phyloP scores from a whole-genome alignment of 2,888 invertebrate genomes.

The Eupithecia abbreviata region DNA sequence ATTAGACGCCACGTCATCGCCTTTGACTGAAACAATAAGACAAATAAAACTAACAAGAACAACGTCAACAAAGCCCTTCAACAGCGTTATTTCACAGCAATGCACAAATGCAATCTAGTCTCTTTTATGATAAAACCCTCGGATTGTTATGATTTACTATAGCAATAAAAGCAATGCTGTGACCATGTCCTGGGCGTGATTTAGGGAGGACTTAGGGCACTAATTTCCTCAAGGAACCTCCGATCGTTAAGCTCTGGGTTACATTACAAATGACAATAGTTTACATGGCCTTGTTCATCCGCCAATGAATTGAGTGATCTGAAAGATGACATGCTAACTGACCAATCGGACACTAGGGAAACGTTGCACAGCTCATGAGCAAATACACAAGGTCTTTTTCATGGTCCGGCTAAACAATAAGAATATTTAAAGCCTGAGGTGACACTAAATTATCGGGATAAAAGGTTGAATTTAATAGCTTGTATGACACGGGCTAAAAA shows the following conservation, averaged over 20 bases:
- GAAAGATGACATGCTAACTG: not conserved
- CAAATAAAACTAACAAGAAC: constrained; percentile 10
- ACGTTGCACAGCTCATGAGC: not conserved
- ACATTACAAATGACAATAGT: not conserved
- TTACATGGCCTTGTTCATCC: not conserved
- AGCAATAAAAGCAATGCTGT: constrained; percentile 27
- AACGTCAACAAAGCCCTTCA: constrained; percentile 20
- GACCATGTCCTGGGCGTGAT: constrained; percentile 26
- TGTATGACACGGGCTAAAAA: constrained; percentile 31
- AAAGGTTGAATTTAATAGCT: constrained; percentile 23
- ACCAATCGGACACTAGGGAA: not conserved
- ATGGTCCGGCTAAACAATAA: not conserved
- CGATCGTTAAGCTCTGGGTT: not conserved
- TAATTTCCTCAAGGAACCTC: not conserved
- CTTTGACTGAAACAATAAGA: not conserved
- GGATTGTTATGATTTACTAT: constrained; percentile 28
- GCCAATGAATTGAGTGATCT: constrained; percentile 1
- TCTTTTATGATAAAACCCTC: constrained; percentile 19
- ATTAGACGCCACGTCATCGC: constrained; percentile 8
- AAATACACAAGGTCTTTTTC: not conserved
- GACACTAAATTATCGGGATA: not conserved
- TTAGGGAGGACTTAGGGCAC: constrained; percentile 14
- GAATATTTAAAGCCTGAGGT: not conserved
- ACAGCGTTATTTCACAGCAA: constrained; percentile 19
- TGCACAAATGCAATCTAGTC: constrained; percentile 9